Percentiles rank a stretch among this genome's conserved stretches.
These are phyloP conservation scores for Radopholus similis DNA, from an alignment of 1,140 invertebrate species.

Conservation along the genomic window DNA sequence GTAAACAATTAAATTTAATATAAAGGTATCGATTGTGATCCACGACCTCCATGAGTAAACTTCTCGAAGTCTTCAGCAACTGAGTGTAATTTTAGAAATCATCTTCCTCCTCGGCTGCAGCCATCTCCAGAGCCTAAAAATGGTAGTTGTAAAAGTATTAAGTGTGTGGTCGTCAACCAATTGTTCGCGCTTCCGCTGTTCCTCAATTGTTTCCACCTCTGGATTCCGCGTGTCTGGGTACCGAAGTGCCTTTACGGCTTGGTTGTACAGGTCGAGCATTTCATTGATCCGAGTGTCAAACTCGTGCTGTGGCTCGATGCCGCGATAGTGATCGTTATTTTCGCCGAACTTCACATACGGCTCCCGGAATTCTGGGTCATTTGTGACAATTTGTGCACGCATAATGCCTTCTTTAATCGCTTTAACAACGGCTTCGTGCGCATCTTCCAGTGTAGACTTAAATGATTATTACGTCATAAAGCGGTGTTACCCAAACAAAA, in stretches of 20 bases:
- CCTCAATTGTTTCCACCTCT: conserved; percentile 35
- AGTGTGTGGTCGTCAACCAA: conserved; percentile 6
- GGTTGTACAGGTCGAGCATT: conserved; percentile 94
- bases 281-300: conserved; percentile 97
- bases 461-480: not conserved
- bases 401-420: conserved; percentile 98
- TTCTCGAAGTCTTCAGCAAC: too few species aligned
- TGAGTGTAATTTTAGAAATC: too few species aligned
- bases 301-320: conserved; percentile 87
- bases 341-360: conserved; percentile 90
- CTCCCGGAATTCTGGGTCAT: conserved; percentile 71
- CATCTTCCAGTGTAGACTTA: conserved; percentile 83
- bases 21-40: too few species aligned
- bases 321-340: conserved; percentile 71
- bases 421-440: conserved; percentile 98
- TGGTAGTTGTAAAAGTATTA: not conserved
- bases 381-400: conserved; percentile 75
- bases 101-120: not conserved
- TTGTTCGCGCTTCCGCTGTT: conserved; percentile 45
- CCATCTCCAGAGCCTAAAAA: not conserved
- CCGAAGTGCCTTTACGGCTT: conserved; percentile 94
- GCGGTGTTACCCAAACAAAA: not conserved
- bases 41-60: too few species aligned
- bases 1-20: too few species aligned
- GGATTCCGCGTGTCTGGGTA: conserved; percentile 87